Evolutionary conservation across 2,797 vertebrate genomes (phyloP).

Genomic region (Carduelis carduelis): DNA sequence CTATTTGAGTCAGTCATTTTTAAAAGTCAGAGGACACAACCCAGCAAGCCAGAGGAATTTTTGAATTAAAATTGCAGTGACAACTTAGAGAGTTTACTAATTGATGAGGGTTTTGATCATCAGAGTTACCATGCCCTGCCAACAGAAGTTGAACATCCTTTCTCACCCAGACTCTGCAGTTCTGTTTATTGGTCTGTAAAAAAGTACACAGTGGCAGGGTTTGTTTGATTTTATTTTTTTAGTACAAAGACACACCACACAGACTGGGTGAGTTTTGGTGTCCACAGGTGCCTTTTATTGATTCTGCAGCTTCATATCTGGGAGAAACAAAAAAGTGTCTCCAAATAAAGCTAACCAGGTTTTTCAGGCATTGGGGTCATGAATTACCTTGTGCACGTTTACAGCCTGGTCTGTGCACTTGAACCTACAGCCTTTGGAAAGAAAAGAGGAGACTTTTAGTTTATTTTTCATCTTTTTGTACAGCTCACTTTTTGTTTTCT

Average conservation of each 20-base stretch:
- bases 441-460: neutral
- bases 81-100: neutral
- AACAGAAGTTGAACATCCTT: neutral
- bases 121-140: neutral
- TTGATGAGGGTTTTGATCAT: neutral
- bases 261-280: constrained; percentile 59
- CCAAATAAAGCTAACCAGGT: constrained; percentile 28
- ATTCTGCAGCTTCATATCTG: constrained; percentile 44
- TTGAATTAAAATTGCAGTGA: constrained; percentile 10
- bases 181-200: constrained; percentile 9
- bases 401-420: neutral
- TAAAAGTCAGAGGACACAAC: neutral
- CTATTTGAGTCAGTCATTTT: neutral
- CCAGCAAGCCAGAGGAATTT: constrained; percentile 5
- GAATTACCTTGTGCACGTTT: neutral
- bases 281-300: constrained; percentile 73
- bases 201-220: constrained; percentile 31
- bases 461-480: neutral
- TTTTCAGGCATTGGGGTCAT: neutral
- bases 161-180: neutral
- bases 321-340: constrained; percentile 37
- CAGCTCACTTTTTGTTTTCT: neutral
- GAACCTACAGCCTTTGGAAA: neutral
- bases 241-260: constrained; percentile 29
- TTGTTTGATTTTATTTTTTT: constrained; percentile 67